phyloP scores from a whole-genome alignment of 1,140 invertebrate species.

The Pseudomyrmex gracilis region DNA sequence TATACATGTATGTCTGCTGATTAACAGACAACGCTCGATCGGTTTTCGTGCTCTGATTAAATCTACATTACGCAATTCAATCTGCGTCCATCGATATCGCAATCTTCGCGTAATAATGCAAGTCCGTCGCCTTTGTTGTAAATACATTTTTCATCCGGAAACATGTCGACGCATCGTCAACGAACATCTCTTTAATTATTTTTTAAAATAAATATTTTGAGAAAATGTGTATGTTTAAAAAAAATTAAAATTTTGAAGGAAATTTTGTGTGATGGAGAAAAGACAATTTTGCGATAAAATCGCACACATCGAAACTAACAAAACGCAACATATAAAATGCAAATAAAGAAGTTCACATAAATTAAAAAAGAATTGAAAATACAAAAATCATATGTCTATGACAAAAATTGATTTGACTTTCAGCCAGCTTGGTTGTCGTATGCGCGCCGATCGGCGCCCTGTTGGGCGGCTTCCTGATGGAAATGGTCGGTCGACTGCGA shows the following conservation, averaged over 20 bases:
- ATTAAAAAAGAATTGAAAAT: background rate
- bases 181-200: background rate
- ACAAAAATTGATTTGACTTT: slow-evolving; percentile 68
- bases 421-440: slow-evolving; percentile 87
- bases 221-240: too few species aligned
- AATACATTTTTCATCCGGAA: background rate
- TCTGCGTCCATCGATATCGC: background rate
- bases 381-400: too few species aligned
- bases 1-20: background rate
- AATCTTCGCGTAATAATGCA: background rate
- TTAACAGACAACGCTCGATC: background rate
- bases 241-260: background rate
- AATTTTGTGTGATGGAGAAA: background rate
- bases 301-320: background rate
- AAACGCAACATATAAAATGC: background rate
- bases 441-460: slow-evolving; percentile 86
- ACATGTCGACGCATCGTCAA: background rate
- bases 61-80: slow-evolving; percentile 41
- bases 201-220: too few species aligned
- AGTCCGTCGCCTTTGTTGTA: background rate
- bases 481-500: slow-evolving; percentile 87
- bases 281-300: background rate
- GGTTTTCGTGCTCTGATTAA: slow-evolving; percentile 40
- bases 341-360: background rate
- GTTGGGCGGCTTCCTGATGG: slow-evolving; percentile 87